Base-by-base conservation (phyloP, 2,797 vertebrate species). In the Aphelocoma californica region DNA sequence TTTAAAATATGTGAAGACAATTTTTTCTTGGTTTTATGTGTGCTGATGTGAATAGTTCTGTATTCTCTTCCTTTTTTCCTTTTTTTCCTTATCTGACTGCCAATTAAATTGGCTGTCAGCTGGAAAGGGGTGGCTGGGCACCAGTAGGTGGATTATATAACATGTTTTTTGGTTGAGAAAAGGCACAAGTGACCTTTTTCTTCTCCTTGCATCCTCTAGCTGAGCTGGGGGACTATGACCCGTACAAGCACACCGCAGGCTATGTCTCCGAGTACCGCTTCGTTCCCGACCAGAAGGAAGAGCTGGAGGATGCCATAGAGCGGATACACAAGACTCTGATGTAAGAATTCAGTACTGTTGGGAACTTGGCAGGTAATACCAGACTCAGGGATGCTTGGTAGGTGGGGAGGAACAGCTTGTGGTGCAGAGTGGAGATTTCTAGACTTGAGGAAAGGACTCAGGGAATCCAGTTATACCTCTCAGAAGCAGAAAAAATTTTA, bases 181-280 rank as follows among this genome's bases (percentile, higher is more conserved):
- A 91, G 92, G 15, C 3, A 8, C 26, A 18, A 23, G 8, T 92
- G 57, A 73, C n/a, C 14, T 61, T 81, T 78, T 81, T 69, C 82
- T 71, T 85, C 71, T 92, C 69, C 93, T 56, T 95, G 28, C 95
- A 40, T 62, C 60, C 9, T 91, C 10, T 81, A 99, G 98, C 98
- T 89, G 98, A 99, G 94, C 98, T 99, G 58, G 98, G 98, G 67
- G 98, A 99, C 92, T 99, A 98, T 38, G 98, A 99, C 86, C 98
- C 98, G 0, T 98, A 97, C 93, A 99, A 98, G 73, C 98, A 98
- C 80, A 97, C 97, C 3, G 24, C 98, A 5, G 98, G 98, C 13
- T 99, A 99, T 1, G 98, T 99, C 79, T 99, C 98, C 0, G 98
- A 98, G 91, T 99, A 98, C 64, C 98, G 98, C 69, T 99, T 99